Evolutionary conservation across 2,113 vertebrate species (phyloP).

Genomic region (Hylia prasina): DNA sequence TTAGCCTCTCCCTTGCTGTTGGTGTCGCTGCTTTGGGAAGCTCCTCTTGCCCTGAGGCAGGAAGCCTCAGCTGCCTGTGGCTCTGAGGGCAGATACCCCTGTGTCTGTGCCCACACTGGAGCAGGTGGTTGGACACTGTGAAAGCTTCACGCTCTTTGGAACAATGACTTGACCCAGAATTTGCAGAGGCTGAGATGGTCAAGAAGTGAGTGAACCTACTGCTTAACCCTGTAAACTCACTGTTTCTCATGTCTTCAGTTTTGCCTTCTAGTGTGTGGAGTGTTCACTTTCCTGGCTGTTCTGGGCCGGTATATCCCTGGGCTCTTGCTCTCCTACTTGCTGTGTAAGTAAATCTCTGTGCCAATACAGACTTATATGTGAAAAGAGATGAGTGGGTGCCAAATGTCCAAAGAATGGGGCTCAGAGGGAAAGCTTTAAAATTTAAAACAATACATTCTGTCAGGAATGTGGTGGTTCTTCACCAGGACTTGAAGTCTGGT

Average conservation of each 20-base stretch:
- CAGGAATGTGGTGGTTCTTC: background rate
- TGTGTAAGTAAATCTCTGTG: conserved; percentile 80
- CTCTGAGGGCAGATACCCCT: background rate
- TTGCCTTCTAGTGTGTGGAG: conserved; percentile 86
- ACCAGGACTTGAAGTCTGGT: background rate
- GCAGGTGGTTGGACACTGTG: fast-evolving
- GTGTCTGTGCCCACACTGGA: background rate
- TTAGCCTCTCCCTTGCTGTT: background rate
- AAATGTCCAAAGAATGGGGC: background rate
- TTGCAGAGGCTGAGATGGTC: background rate
- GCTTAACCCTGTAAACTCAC: background rate
- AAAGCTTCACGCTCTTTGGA: background rate
- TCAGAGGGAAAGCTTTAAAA: background rate
- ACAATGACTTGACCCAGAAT: background rate
- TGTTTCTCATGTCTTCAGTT: conserved; percentile 77
- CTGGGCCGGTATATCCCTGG: conserved; percentile 89
- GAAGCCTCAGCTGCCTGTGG: background rate
- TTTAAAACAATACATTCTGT: background rate
- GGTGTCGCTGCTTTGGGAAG: background rate
- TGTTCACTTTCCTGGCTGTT: conserved; percentile 84
- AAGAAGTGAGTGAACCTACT: background rate
- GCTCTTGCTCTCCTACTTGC: conserved; percentile 86
- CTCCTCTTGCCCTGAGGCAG: background rate
- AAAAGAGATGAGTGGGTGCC: background rate
- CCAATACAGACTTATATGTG: background rate